Conservation (phyloP, 2,888 invertebrate species). For the Lasioglossum malachurum region DNA sequence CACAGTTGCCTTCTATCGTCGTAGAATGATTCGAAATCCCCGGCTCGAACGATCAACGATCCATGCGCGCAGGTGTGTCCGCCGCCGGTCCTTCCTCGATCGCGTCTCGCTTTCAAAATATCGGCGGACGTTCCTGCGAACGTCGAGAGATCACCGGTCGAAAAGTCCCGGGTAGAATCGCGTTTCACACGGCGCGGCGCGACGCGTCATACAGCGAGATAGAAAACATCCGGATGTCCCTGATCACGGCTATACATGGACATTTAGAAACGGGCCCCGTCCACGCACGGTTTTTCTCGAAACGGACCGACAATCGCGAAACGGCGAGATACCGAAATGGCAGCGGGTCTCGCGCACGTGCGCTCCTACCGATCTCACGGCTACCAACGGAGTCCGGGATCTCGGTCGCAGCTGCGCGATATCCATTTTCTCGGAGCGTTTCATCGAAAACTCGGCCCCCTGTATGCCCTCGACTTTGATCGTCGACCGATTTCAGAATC, state of each 20-base stretch:
- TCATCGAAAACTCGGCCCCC: not conserved
- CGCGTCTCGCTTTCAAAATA: not conserved
- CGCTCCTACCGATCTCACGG: not conserved
- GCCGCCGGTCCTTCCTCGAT: not conserved
- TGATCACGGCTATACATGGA: constrained; percentile 51
- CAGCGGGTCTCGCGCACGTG: constrained; percentile 33
- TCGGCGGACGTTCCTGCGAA: not conserved
- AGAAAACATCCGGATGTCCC: constrained; percentile 46
- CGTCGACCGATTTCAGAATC: not conserved
- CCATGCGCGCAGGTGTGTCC: constrained; percentile 14
- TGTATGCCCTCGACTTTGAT: not conserved
- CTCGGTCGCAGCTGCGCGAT: not conserved
- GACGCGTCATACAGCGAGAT: constrained; percentile 8
- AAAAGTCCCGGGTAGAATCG: not conserved
- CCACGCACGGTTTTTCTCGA: constrained; percentile 38
- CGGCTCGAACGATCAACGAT: constrained; percentile 13
- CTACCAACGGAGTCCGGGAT: not conserved
- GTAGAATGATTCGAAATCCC: constrained; percentile 53
- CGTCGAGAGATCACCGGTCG: not conserved
- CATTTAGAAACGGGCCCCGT: constrained; percentile 28
- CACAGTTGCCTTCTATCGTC: constrained; percentile 51
- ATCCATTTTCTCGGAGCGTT: not conserved
- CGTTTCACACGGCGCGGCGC: not conserved
- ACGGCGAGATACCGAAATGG: constrained; percentile 47
- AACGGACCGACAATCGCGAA: constrained; percentile 29